A percentile compares a stretch with the other conserved stretches of the same genome.
Conservation (phyloP, 1,140 invertebrate species). For the Drosophila arizonae region DNA sequence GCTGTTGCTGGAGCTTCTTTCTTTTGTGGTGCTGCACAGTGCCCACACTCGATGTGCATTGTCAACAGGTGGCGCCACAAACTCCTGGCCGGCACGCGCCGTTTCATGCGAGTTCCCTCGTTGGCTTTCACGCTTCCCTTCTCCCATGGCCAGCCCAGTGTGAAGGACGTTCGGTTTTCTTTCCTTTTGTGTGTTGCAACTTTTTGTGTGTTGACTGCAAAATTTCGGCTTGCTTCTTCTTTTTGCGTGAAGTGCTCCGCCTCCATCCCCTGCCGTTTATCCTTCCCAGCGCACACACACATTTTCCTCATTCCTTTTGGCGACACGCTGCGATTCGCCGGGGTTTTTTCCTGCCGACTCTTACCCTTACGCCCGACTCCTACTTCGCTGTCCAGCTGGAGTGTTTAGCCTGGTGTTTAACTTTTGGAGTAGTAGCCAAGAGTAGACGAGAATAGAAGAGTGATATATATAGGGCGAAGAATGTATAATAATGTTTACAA, state of each 20-base stretch:
- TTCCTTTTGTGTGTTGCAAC: slow-evolving; percentile 61
- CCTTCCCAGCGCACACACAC: neutral
- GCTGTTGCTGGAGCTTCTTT: slow-evolving; percentile 52
- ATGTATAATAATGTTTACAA: too few species aligned
- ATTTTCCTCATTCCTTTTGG: slow-evolving; percentile 37
- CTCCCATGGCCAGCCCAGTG: slow-evolving; percentile 5
- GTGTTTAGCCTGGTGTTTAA: too few species aligned
- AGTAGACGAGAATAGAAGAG: too few species aligned
- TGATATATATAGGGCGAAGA: too few species aligned
- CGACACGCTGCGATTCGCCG: neutral
- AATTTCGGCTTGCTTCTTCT: slow-evolving; percentile 33
- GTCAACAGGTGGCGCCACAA: slow-evolving; percentile 68
- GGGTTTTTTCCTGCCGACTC: too few species aligned
- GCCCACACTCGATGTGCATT: neutral
- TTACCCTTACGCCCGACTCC: too few species aligned
- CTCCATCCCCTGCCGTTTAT: too few species aligned
- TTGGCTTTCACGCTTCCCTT: slow-evolving; percentile 19
- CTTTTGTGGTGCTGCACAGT: slow-evolving; percentile 48
- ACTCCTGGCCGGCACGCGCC: slow-evolving; percentile 54
- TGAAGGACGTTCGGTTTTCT: slow-evolving; percentile 71
- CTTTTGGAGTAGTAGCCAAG: too few species aligned
- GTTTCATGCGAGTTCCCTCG: slow-evolving; percentile 12
- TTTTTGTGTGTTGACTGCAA: slow-evolving; percentile 60
- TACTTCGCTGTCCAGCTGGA: too few species aligned
- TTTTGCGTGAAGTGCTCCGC: slow-evolving; percentile 33